These are phyloP conservation scores for Hirtodrosophila duncani DNA, from an alignment of 2,888 invertebrate genomes.

Conservation along the genomic window DNA sequence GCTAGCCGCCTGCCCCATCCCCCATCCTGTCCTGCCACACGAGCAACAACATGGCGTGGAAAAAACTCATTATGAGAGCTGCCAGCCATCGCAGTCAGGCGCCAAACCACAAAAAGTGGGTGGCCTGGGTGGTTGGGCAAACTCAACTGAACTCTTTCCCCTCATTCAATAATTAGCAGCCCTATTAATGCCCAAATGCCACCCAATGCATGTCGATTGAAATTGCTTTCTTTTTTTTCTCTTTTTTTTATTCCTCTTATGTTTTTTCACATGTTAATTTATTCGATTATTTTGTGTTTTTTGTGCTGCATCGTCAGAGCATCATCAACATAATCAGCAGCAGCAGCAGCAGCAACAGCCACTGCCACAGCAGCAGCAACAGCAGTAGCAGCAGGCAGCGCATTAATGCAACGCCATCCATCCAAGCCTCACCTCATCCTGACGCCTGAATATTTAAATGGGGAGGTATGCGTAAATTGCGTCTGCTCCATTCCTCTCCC, in stretches of 20 bases:
- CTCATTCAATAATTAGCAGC: slow-evolving; percentile 71
- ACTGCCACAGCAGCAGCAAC: slow-evolving; percentile 6
- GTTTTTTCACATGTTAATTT: slow-evolving; percentile 44
- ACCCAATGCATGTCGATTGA: slow-evolving; percentile 29
- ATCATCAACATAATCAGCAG: slow-evolving; percentile 57
- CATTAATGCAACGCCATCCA: slow-evolving; percentile 26
- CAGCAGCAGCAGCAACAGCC: slow-evolving; percentile 17
- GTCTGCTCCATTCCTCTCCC: slow-evolving; percentile 38
- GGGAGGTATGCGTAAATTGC: neutral
- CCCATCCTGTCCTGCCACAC: too few relatives aligned
- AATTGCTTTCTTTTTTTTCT: slow-evolving; percentile 23
- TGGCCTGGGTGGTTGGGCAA: slow-evolving; percentile 9
- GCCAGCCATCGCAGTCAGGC: slow-evolving; percentile 17
- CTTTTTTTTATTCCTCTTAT: slow-evolving; percentile 8
- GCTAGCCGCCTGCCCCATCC: too few relatives aligned
- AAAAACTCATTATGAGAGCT: slow-evolving; percentile 60
- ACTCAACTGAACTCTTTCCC: too few relatives aligned
- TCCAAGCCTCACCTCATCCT: neutral
- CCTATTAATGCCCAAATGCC: slow-evolving; percentile 47
- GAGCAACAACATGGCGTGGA: too few relatives aligned
- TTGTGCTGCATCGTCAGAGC: slow-evolving; percentile 31
- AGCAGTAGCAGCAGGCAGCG: neutral
- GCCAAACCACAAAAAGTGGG: slow-evolving; percentile 42
- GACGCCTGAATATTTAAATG: neutral
- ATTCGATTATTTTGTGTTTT: slow-evolving; percentile 47